Conservation (phyloP, 2,113 vertebrate species). For the Xiphorhynchus elegans region DNA sequence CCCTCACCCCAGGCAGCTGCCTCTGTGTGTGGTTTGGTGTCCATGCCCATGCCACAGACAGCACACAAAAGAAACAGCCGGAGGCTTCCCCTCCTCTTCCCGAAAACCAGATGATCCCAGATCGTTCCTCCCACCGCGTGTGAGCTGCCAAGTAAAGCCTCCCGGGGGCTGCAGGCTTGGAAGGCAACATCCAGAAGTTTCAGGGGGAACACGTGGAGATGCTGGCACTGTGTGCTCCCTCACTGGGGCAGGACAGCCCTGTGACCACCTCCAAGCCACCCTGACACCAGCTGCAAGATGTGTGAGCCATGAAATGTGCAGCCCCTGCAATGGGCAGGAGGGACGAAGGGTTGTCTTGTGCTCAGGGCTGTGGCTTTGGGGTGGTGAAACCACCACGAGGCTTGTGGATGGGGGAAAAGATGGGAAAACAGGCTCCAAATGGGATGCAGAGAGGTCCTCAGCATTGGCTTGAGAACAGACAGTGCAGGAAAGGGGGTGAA, state of each 20-base stretch:
- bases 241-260: background rate
- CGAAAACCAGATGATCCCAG: background rate
- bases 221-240: background rate
- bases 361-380: background rate
- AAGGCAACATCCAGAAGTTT: background rate
- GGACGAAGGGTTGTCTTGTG: background rate
- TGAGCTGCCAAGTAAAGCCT: background rate
- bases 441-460: background rate
- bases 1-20: background rate
- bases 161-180: background rate
- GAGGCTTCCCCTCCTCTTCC: background rate
- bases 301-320: background rate
- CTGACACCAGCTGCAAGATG: conserved; percentile 18
- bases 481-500: background rate
- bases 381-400: background rate
- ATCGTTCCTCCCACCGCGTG: background rate
- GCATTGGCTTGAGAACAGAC: fast-evolving
- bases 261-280: background rate
- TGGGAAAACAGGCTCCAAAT: background rate
- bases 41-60: fast-evolving
- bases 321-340: background rate
- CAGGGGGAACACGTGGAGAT: background rate
- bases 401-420: background rate
- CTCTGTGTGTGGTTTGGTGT: fast-evolving
- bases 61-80: background rate